Conservation (phyloP, 92 coral and sea anemone species). For the Nematostella vectensis region DNA sequence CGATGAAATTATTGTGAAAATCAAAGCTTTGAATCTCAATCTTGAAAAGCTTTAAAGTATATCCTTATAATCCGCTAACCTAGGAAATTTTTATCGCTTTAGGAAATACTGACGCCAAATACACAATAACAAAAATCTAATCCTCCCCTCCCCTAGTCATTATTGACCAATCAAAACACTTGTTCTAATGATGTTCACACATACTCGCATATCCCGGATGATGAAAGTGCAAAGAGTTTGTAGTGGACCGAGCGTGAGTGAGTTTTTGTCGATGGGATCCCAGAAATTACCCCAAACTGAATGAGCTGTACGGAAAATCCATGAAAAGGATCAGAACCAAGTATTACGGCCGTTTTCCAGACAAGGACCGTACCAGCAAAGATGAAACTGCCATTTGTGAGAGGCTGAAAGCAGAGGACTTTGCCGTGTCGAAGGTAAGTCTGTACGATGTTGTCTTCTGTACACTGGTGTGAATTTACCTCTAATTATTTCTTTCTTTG, state of each 20-base stretch:
- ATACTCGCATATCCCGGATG: background rate
- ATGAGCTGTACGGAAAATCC: conserved; percentile 17
- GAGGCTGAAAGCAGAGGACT: conserved; percentile 74
- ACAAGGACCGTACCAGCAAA: conserved; percentile 18
- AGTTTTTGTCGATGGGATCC: background rate
- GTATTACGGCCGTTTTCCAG: conserved; percentile 32
- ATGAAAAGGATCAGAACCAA: conserved; percentile 56
- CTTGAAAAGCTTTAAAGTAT: too few species aligned
- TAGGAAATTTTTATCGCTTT: too few species aligned
- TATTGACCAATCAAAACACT: conserved; percentile 14
- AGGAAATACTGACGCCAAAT: too few species aligned
- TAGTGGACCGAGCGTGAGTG: background rate
- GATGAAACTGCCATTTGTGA: conserved; percentile 64
- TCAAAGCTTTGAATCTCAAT: too few species aligned
- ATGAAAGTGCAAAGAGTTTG: background rate
- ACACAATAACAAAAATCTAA: too few species aligned
- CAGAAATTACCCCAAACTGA: background rate
- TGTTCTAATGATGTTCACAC: conserved; percentile 14
- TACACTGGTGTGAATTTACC: background rate
- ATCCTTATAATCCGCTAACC: too few species aligned
- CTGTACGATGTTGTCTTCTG: background rate
- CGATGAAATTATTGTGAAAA: too few species aligned
- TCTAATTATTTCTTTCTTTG: conserved; percentile 3
- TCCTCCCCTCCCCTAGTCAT: conserved; percentile 1
- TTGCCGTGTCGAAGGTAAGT: conserved; percentile 67